phyloP scores from a whole-genome alignment of 2,113 vertebrate genomes.

The Apaloderma vittatum region DNA sequence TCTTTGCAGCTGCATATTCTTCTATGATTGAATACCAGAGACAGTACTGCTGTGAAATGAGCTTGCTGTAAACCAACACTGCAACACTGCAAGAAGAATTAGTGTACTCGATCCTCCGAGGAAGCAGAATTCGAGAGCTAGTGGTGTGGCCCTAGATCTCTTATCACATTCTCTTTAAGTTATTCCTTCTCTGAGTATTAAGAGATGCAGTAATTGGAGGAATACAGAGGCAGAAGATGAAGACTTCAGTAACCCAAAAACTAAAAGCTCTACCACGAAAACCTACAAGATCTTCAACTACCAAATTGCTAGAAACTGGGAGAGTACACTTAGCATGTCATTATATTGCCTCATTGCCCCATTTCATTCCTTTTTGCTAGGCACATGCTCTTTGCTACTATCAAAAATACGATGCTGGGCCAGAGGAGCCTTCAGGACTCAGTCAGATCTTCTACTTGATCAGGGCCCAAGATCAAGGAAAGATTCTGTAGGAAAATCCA shows the following conservation, averaged over 20 bases:
- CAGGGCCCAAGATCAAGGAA: background rate
- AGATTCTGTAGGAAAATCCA: background rate
- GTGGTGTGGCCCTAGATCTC: background rate
- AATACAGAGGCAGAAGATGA: background rate
- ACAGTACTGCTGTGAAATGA: background rate
- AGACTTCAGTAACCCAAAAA: background rate
- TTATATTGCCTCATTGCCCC: background rate
- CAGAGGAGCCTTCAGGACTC: background rate
- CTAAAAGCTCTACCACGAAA: background rate
- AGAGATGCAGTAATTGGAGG: background rate
- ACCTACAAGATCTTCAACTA: background rate
- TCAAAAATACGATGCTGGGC: background rate
- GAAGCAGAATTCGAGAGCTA: background rate
- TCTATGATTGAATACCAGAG: background rate
- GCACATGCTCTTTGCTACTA: background rate
- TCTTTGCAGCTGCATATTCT: background rate
- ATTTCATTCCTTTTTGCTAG: background rate
- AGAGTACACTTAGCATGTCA: background rate
- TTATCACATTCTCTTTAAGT: background rate
- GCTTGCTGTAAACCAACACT: background rate
- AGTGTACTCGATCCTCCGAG: background rate
- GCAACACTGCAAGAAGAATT: background rate
- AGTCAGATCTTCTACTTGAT: background rate
- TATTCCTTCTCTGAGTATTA: background rate
- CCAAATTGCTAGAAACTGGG: background rate